Conservation (phyloP, 1,140 invertebrate species). For the Ostrea denselamellosa region DNA sequence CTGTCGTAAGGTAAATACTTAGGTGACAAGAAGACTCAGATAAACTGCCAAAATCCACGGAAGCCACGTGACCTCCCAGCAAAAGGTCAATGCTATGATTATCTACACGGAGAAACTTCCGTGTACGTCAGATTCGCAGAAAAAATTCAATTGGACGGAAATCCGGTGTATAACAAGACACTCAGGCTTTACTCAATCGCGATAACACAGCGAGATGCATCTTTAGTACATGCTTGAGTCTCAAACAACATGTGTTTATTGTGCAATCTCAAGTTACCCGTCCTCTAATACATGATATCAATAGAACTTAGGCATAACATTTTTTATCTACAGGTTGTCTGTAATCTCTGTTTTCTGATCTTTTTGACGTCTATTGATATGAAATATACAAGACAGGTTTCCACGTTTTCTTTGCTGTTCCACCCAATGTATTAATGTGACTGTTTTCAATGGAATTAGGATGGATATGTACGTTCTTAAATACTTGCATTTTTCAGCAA, state of each 20-base stretch:
- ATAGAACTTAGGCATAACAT: neutral
- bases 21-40: neutral
- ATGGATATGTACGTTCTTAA: too few species aligned
- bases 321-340: neutral
- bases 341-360: neutral
- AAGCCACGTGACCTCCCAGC: neutral
- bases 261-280: neutral
- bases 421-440: too few species aligned
- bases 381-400: neutral
- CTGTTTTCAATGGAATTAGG: too few species aligned
- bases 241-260: neutral
- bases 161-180: slow-evolving; percentile 3
- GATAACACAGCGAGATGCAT: neutral
- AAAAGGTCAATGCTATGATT: neutral
- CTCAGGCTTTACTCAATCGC: neutral
- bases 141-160: neutral
- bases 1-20: slow-evolving; percentile 19
- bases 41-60: neutral
- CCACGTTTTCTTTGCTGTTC: neutral
- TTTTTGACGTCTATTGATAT: too few species aligned
- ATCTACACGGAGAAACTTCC: neutral
- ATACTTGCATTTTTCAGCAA: too few species aligned
- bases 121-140: slow-evolving; percentile 1
- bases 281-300: neutral
- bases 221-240: neutral